Evolutionary conservation across 2,888 invertebrate species (phyloP), one percentile per base, ranked within the genome.

Genomic region (Diarsia dahlii): DNA sequence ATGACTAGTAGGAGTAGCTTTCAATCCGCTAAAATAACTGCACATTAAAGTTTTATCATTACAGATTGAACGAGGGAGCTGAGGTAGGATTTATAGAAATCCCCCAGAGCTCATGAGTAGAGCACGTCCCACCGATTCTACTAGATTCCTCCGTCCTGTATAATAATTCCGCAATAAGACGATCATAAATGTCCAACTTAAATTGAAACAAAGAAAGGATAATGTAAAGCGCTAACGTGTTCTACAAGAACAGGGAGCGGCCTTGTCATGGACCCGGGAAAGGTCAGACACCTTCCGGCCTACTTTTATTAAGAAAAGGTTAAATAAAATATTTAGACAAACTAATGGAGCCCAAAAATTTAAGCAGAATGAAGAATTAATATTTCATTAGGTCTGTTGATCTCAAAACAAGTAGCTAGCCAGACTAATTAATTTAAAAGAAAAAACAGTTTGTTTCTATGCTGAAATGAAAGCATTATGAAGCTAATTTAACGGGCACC

Each of bases 1-100:
- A 87, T 72, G 75, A 76, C 77, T 78, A 64, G 70, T 58, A 74
- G 73, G 73, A 64, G 70, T 58, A 74, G 73, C 68, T 76, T 70
- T 54, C 70, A 72, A 85, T 84, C 50, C 70, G 48, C 81, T 76
- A 64, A 80, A 84, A 85, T 81, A 80, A 86, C 74, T 84, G 84
- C 58, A 81, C 83, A 87, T 88, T 88, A 89, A 89, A 85, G 84
- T 88, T 90, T 87, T 89, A 88, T 86, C 79, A 88, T 89, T 83
- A 88, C 86, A 88, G 86, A 89, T 89, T 87, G 86, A 85, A 85
- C 86, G 76, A 76, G 69, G 74, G 80, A 82, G 73, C 81, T 82
- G 74, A 77, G 84, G 85, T 74, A 75, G 77, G 81, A 86, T 87
- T 87, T 81, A 76, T 65, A 79, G 81, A 66, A 84, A 84, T 82